Evolutionary conservation across 1,140 invertebrate species (phyloP).

Genomic region (Leptonema lineaticorne): DNA sequence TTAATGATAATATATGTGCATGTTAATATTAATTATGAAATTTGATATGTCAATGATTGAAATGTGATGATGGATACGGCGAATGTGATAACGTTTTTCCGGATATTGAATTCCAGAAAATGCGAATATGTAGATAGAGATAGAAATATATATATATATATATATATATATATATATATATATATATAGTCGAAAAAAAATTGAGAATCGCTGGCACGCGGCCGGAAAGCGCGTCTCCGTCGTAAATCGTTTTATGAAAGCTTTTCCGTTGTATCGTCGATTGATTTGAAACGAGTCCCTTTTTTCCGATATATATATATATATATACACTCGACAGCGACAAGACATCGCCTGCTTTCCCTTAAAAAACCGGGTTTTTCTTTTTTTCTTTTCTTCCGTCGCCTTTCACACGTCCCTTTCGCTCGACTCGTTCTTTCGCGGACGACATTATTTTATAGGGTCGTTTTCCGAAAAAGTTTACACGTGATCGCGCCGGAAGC

Average conservation of each 20-base stretch:
- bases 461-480: not conserved
- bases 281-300: conserved; percentile 6
- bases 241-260: conserved; percentile 18
- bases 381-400: not conserved
- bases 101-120: too few species aligned
- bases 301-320: not conserved
- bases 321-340: too few species aligned
- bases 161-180: not conserved
- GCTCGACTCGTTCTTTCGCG: too few species aligned
- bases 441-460: conserved; percentile 8
- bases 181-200: not conserved
- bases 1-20: too few species aligned
- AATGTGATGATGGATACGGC: too few species aligned
- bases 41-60: too few species aligned
- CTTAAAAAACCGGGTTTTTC: not conserved
- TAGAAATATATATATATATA: too few species aligned
- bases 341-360: too few species aligned
- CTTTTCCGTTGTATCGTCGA: conserved; percentile 9
- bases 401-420: not conserved
- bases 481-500: not conserved
- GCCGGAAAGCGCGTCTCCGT: not conserved
- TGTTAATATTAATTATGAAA: too few species aligned
- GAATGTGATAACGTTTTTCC: too few species aligned
- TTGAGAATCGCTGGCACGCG: not conserved
- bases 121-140: too few species aligned